Percentiles rank a stretch among this genome's conserved stretches.
Evolutionary conservation across 1,140 invertebrate species (phyloP).

Genomic region (Drosophila bifasciata): DNA sequence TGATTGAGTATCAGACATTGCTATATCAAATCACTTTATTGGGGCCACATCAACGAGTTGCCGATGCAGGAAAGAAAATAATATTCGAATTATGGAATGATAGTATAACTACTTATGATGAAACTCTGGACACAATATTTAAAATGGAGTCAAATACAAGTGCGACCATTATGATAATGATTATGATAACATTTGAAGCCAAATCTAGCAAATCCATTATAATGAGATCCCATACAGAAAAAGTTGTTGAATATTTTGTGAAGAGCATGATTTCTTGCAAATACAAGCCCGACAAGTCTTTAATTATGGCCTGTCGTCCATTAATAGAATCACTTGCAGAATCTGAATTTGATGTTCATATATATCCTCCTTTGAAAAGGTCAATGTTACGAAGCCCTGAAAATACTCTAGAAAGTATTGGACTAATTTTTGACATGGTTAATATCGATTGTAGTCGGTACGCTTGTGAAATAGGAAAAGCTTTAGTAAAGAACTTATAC

Average conservation of each 20-base stretch:
- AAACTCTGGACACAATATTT: slow-evolving; percentile 49
- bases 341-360: slow-evolving; percentile 89
- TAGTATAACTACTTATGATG: slow-evolving; percentile 62
- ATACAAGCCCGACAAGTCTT: slow-evolving; percentile 88
- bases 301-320: slow-evolving; percentile 88
- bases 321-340: slow-evolving; percentile 88
- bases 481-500: slow-evolving; percentile 90
- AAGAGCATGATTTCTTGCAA: slow-evolving; percentile 93
- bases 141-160: slow-evolving; percentile 65
- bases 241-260: slow-evolving; percentile 90
- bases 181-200: slow-evolving; percentile 53
- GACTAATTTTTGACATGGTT: slow-evolving; percentile 89
- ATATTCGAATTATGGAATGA: slow-evolving; percentile 67
- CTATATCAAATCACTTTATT: slow-evolving; percentile 67
- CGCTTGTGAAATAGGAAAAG: slow-evolving; percentile 92
- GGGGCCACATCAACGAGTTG: slow-evolving; percentile 54
- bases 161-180: slow-evolving; percentile 62
- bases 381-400: slow-evolving; percentile 97
- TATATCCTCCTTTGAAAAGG: slow-evolving; percentile 95
- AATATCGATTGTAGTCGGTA: slow-evolving; percentile 92
- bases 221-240: slow-evolving; percentile 84
- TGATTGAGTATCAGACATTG: slow-evolving; percentile 67
- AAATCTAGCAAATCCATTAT: slow-evolving; percentile 32
- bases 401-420: slow-evolving; percentile 92
- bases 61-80: slow-evolving; percentile 67